Evolutionary conservation across 2,888 invertebrate genomes (phyloP), one percentile per base, ranked within the genome.

Genomic region (Nesidiocoris tenuis): DNA sequence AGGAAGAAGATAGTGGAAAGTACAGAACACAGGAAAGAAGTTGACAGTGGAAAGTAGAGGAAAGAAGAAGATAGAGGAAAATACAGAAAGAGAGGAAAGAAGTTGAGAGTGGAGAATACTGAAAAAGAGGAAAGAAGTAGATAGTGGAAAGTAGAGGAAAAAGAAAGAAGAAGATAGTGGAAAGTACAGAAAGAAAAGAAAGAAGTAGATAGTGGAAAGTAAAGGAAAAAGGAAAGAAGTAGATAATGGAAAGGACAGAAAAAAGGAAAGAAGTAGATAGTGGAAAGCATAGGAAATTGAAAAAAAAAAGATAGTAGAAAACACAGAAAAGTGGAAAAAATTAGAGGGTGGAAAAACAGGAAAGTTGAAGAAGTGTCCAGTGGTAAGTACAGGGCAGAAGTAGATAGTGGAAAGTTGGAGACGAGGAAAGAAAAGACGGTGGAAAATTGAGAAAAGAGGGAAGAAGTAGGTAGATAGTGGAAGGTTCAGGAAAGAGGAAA

Each of bases 51-150:
- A 61, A 61, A 17, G n/a, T 7, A 61, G 61, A n/a, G n/a, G n/a
- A n/a, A n/a, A n/a, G n/a, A n/a, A n/a, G n/a, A n/a, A 61, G 17
- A 61, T 18, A 61, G 9, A 61, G 17, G 61, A 61, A n/a, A 61
- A 61, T 9, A 61, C 61, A n/a, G n/a, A n/a, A n/a, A n/a, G n/a
- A n/a, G n/a, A n/a, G n/a, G n/a, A n/a, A n/a, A n/a, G n/a, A n/a
- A n/a, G n/a, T n/a, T 16, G 9, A 12, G 17, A 18, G 61, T 12
- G 61, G 17, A 61, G 17, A 7, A 61, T 61, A 61, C 7, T 16
- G 17, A 17, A 9, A 12, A 61, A 18, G 9, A n/a, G 17, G 9
- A 18, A 17, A 9, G 7, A 17, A 17, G 18, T 7, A 61, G 9
- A 12, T 16, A 18, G 61, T 12, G 61, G 17, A 61, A 18, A 7